These are phyloP conservation scores for Xestoiulus laeticollis DNA, from an alignment of 2,888 invertebrate genomes.

Conservation along the genomic window DNA sequence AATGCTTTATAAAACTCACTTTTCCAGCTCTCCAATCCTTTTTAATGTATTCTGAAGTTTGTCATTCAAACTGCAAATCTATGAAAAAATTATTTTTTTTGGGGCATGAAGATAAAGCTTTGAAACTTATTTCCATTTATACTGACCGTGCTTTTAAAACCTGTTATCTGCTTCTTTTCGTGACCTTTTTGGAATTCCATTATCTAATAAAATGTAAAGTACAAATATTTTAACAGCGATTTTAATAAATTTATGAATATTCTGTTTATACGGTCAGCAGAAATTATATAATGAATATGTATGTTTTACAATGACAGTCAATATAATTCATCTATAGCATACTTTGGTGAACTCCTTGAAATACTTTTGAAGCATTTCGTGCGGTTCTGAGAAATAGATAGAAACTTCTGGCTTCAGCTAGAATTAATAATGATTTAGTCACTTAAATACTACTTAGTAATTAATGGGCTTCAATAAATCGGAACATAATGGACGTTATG, in stretches of 20 bases:
- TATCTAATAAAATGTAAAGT: not conserved
- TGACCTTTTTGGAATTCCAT: slow-evolving; percentile 48
- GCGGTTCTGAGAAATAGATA: slow-evolving; percentile 60
- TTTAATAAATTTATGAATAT: not conserved
- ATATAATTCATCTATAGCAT: not conserved
- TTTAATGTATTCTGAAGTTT: slow-evolving; percentile 7
- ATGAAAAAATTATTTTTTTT: not conserved
- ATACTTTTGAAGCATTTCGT: slow-evolving; percentile 59
- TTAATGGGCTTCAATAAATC: not conserved
- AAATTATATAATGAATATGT: too few species aligned
- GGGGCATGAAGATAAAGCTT: not conserved
- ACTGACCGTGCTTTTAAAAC: not conserved
- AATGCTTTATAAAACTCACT: not conserved
- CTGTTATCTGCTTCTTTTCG: slow-evolving; percentile 6
- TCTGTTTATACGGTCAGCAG: not conserved
- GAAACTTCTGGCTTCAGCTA: slow-evolving; percentile 62
- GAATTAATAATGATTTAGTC: not conserved
- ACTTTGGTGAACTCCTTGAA: slow-evolving; percentile 58
- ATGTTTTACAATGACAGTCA: too few species aligned
- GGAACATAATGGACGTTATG: not conserved
- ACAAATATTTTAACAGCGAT: not conserved
- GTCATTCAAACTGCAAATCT: slow-evolving; percentile 23
- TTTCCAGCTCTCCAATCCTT: not conserved
- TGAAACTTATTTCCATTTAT: not conserved
- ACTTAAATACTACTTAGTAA: too few species aligned